phyloP scores from a whole-genome alignment of 2,113 vertebrate genomes.

The Genyomyrus donnyi region DNA sequence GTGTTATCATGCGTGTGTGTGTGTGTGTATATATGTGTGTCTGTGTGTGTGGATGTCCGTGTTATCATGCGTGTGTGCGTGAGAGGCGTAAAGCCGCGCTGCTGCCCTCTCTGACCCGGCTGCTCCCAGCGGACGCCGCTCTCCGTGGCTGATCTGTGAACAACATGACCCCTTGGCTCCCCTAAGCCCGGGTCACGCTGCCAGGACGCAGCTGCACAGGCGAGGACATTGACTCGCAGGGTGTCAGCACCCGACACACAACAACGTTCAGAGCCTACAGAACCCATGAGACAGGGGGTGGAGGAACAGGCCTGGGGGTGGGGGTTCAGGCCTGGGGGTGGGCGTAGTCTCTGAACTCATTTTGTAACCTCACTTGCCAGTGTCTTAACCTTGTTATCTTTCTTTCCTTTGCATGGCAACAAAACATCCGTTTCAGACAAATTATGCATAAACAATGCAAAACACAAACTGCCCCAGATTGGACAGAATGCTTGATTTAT shows the following conservation, averaged over 20 bases:
- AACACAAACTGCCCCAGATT: not conserved
- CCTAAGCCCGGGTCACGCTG: conserved; percentile 8
- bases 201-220: not conserved
- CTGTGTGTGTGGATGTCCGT: not conserved
- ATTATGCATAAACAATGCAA: not conserved
- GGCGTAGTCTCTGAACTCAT: not conserved
- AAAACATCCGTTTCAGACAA: not conserved
- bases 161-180: conserved; percentile 37
- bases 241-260: not conserved
- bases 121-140: conserved; percentile 30
- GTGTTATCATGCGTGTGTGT: not conserved
- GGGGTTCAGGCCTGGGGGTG: not conserved
- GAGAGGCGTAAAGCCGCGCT: conserved; percentile 17
- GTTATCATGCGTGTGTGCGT: conserved; percentile 1
- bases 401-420: not conserved
- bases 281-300: not conserved
- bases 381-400: not conserved
- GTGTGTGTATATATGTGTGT: not conserved
- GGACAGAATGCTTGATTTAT: not conserved
- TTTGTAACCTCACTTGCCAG: not conserved
- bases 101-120: not conserved
- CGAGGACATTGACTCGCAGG: not conserved
- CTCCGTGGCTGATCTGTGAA: conserved; percentile 38
- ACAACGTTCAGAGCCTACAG: not conserved
- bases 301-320: not conserved